Evolutionary conservation across 2,797 vertebrate genomes (phyloP), one percentile per base, ranked within the genome.

Genomic region (Lemur catta): DNA sequence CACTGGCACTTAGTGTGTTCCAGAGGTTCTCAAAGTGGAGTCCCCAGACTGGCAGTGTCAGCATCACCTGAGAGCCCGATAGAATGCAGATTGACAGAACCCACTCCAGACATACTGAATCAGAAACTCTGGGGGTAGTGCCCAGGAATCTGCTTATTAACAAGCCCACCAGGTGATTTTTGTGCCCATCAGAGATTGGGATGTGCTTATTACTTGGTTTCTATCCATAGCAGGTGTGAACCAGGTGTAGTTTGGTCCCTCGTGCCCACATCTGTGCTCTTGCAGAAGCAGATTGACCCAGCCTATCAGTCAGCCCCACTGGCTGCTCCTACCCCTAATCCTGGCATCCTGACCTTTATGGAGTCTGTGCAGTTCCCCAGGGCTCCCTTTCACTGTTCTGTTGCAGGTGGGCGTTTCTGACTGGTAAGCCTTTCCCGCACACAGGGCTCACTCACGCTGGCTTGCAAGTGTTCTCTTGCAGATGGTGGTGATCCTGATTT

Each of bases 351-450:
- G 13, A 28, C 46, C 8, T 20, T 38, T 48, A 46, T 6, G 22
- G 17, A 1, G 2, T 38, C 38, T 78, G 2, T 2, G 7, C 0
- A 0, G 38, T 46, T 84, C 63, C 26, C 28, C 26, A 8, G 20
- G 80, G 26, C 30, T 26, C 30, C 61, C n/a, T 80, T 46, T 2
- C 30, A 30, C 46, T 78, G 48, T 86, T 28, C 69, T 63, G 59
- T 28, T 28, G 38, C 8, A 14, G 13, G 4, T 63, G 14, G 7
- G 17, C 46, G 18, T 84, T 55, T 79, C 93, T 87, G 67, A 33
- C 59, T 52, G 9, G 15, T 11, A 65, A 59, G 24, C 69, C 57
- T 59, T 63, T 71, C 26, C n/a, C 59, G 28, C 52, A 43, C 2
- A 7, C 7, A n/a, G 46, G 61, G 41, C 67, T 33, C 10, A 3